phyloP scores from a whole-genome alignment of 2,113 vertebrate species.

The Stigmatopora nigra region DNA sequence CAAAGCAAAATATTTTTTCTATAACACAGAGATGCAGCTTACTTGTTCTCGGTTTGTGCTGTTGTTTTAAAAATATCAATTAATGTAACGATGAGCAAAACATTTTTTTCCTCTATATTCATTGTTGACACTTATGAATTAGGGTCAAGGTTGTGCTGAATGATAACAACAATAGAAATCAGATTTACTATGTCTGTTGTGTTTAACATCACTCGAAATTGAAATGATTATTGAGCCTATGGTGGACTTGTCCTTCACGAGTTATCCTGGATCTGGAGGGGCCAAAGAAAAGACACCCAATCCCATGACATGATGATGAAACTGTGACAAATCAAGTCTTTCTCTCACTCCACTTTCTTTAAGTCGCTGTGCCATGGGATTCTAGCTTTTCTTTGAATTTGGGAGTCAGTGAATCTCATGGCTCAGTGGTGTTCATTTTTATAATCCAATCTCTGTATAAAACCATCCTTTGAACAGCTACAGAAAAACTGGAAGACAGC shows the following conservation, averaged over 20 bases:
- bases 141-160: too few relatives aligned
- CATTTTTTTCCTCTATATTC: too few relatives aligned
- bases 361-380: slow-evolving; percentile 46
- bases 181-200: neutral
- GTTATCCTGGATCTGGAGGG: slow-evolving; percentile 35
- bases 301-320: slow-evolving; percentile 57
- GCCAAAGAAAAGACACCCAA: slow-evolving; percentile 39
- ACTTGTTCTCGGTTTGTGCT: too few relatives aligned
- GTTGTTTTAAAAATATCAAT: too few relatives aligned
- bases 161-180: neutral
- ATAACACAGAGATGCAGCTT: too few relatives aligned
- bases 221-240: slow-evolving; percentile 7
- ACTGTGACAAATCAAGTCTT: slow-evolving; percentile 62
- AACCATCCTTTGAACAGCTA: slow-evolving; percentile 58
- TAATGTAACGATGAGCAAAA: too few relatives aligned
- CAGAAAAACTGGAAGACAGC: slow-evolving; percentile 52
- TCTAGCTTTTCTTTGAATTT: slow-evolving; percentile 53
- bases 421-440: slow-evolving; percentile 64
- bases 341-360: slow-evolving; percentile 44
- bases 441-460: slow-evolving; percentile 64
- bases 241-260: slow-evolving; percentile 45
- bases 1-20: too few relatives aligned
- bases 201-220: neutral
- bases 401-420: slow-evolving; percentile 48
- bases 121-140: too few relatives aligned